These are phyloP conservation scores for Brachionus koreanus DNA, from an alignment of 1,140 invertebrate genomes.

Conservation along the genomic window DNA sequence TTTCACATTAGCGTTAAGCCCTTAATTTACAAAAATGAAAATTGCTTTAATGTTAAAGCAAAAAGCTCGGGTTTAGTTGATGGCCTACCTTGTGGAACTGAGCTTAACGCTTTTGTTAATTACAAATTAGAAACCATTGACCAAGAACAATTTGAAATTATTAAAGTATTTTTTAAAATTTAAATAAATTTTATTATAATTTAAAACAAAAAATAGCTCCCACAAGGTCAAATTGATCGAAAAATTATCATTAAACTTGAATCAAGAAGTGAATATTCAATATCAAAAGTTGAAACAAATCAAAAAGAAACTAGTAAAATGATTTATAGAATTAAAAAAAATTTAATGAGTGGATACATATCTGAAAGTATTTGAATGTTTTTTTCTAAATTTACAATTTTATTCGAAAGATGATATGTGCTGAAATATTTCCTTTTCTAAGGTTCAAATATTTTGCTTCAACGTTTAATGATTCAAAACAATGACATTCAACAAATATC, in stretches of 20 bases:
- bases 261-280: background rate
- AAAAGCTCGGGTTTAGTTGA: conserved; percentile 58
- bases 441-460: conserved; percentile 57
- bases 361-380: conserved; percentile 52
- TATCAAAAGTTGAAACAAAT: background rate
- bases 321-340: conserved; percentile 4
- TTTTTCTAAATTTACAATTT: too few relatives aligned
- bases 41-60: conserved; percentile 56
- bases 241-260: conserved; percentile 3
- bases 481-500: conserved; percentile 51
- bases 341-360: conserved; percentile 54
- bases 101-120: conserved; percentile 55
- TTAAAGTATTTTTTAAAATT: conserved; percentile 50
- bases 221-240: background rate
- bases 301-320: conserved; percentile 1
- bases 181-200: background rate
- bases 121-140: conserved; percentile 55
- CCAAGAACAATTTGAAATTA: conserved; percentile 59
- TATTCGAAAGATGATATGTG: too few relatives aligned
- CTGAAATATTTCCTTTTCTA: too few relatives aligned
- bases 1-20: conserved; percentile 54
- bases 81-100: conserved; percentile 57
- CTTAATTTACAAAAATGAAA: conserved; percentile 45
- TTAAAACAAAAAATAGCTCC: background rate
- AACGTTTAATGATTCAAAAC: conserved; percentile 54